These are phyloP conservation scores for Calidris pygmaea DNA, from an alignment of 2,113 vertebrate genomes.

Conservation along the genomic window DNA sequence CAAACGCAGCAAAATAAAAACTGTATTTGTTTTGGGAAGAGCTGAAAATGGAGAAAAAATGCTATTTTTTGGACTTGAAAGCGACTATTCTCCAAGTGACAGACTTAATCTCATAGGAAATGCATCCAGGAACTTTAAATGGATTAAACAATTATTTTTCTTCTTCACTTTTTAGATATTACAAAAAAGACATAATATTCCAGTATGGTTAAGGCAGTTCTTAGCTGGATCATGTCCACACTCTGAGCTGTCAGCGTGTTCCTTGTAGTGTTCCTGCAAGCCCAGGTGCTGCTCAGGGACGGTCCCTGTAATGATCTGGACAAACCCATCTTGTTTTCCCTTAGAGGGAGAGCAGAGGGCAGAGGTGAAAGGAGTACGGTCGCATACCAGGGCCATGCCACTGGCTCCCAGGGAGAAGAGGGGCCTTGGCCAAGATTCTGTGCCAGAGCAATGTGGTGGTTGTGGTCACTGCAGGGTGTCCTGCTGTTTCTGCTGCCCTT, in stretches of 20 bases:
- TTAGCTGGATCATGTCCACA: neutral
- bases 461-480: neutral
- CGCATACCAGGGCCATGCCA: neutral
- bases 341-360: neutral
- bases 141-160: neutral
- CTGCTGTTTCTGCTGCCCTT: neutral
- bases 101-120: neutral
- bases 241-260: too few species aligned
- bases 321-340: neutral
- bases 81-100: neutral
- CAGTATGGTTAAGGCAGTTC: neutral
- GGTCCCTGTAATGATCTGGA: neutral
- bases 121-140: neutral
- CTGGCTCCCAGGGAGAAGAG: neutral
- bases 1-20: neutral
- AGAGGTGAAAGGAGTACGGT: neutral
- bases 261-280: neutral
- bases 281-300: neutral
- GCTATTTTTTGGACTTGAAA: neutral
- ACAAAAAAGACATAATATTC: neutral
- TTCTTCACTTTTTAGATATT: neutral
- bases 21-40: neutral
- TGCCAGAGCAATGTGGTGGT: neutral
- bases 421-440: neutral
- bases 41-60: neutral